Conservation (phyloP, 1,140 invertebrate species). For the Berghia stephanieae region DNA sequence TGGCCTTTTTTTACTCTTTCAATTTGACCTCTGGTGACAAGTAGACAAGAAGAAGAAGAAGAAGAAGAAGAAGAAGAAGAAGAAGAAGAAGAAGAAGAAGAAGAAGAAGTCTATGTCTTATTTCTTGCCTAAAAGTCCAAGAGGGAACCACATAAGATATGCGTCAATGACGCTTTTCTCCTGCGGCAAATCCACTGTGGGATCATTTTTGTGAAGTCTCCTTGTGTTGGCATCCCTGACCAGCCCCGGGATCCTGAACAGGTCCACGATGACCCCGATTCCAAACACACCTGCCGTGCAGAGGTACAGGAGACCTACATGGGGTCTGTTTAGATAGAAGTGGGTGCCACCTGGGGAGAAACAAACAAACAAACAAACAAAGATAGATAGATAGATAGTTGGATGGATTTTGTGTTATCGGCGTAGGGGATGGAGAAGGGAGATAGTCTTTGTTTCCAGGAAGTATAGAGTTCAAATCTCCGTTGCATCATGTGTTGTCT, state of each 20-base stretch:
- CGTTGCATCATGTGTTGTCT: too few species aligned
- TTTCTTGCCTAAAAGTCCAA: slow-evolving; percentile 45
- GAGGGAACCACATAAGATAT: slow-evolving; percentile 45
- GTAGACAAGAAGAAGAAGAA: too few species aligned
- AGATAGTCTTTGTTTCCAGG: too few species aligned
- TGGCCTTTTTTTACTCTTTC: too few species aligned
- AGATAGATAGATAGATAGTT: too few species aligned
- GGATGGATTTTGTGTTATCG: too few species aligned
- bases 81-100: background rate
- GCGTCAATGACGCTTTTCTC: slow-evolving; percentile 37
- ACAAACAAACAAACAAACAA: slow-evolving; percentile 37
- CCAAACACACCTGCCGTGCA: slow-evolving; percentile 49
- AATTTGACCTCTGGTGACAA: too few species aligned
- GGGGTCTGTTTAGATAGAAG: slow-evolving; percentile 46
- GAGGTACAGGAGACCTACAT: slow-evolving; percentile 42
- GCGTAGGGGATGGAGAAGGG: too few species aligned
- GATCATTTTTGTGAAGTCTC: slow-evolving; percentile 10
- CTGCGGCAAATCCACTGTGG: background rate
- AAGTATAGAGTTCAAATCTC: too few species aligned
- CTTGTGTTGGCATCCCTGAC: slow-evolving; percentile 43
- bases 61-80: background rate
- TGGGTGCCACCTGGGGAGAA: slow-evolving; percentile 43
- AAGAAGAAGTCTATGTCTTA: background rate
- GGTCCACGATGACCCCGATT: slow-evolving; percentile 43
- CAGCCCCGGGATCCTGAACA: slow-evolving; percentile 42